Percentiles rank a stretch among this genome's conserved stretches.
Evolutionary conservation across 2,113 vertebrate genomes (phyloP).

Genomic region (Rhodinocichla rosea): DNA sequence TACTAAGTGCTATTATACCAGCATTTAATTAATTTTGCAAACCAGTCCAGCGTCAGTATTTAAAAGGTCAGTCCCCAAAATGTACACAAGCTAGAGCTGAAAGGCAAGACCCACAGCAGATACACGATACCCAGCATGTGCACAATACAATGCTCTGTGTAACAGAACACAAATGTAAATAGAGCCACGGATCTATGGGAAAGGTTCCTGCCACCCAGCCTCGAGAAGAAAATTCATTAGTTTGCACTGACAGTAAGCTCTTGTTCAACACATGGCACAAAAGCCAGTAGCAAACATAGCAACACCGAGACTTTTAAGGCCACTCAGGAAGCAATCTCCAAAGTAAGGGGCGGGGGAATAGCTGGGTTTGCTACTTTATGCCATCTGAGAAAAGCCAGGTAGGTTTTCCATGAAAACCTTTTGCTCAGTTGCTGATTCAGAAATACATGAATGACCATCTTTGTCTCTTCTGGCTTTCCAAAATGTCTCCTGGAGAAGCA

Average conservation of each 20-base stretch:
- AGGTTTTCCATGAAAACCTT: background rate
- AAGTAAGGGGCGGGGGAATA: rapidly evolving
- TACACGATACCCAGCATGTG: background rate
- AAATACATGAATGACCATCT: background rate
- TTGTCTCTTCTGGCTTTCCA: background rate
- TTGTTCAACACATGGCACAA: conserved; percentile 26
- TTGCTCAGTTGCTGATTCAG: background rate
- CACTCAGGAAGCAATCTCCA: background rate
- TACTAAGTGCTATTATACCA: background rate
- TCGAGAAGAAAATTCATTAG: background rate
- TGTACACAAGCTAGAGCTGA: background rate
- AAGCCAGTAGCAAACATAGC: conserved; percentile 5
- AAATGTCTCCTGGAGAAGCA: background rate
- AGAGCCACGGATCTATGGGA: background rate
- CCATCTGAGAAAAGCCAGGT: background rate
- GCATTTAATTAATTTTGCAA: conserved; percentile 10
- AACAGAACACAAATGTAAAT: conserved; percentile 7
- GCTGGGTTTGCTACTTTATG: background rate
- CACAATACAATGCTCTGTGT: background rate
- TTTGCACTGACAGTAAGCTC: conserved; percentile 27
- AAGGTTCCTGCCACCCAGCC: background rate
- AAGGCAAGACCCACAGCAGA: background rate
- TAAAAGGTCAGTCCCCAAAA: background rate
- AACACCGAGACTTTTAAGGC: background rate
- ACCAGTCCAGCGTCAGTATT: background rate